phyloP scores from a whole-genome alignment of 2,888 invertebrate species.

The Leptopterna dolabrata region DNA sequence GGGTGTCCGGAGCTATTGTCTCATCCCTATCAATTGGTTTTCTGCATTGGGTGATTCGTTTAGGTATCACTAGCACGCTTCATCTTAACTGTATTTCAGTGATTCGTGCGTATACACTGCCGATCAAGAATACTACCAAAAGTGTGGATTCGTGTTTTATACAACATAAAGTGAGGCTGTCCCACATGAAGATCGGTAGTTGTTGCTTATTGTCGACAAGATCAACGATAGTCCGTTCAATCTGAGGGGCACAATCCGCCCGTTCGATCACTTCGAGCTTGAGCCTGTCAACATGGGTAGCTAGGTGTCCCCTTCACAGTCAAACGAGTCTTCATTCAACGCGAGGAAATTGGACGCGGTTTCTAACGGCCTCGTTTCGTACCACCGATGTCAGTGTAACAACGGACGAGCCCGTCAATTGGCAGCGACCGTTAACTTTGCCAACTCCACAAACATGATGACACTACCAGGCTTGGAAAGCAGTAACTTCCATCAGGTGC shows the following conservation, averaged over 20 bases:
- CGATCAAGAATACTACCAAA: too few species aligned
- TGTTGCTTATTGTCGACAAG: neutral
- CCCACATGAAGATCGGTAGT: too few species aligned
- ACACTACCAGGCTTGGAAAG: too few species aligned
- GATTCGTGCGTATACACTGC: too few species aligned
- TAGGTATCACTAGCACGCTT: too few species aligned
- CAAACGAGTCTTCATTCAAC: neutral
- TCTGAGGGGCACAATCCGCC: neutral
- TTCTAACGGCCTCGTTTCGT: neutral
- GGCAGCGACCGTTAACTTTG: neutral
- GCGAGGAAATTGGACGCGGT: neutral
- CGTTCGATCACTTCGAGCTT: neutral
- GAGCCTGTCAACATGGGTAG: neutral
- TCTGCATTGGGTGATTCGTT: too few species aligned
- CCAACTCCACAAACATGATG: neutral
- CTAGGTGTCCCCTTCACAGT: neutral
- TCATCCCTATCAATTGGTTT: too few species aligned
- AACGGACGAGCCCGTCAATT: neutral
- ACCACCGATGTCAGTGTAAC: neutral
- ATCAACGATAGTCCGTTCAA: neutral
- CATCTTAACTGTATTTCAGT: too few species aligned
- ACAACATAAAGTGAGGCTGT: too few species aligned
- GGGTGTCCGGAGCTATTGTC: too few species aligned
- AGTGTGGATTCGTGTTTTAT: too few species aligned
- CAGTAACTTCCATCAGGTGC: too few species aligned